Percentiles rank a stretch among this genome's conserved stretches.
Evolutionary conservation across 2,113 vertebrate species (phyloP).

Genomic region (Lagopus muta): DNA sequence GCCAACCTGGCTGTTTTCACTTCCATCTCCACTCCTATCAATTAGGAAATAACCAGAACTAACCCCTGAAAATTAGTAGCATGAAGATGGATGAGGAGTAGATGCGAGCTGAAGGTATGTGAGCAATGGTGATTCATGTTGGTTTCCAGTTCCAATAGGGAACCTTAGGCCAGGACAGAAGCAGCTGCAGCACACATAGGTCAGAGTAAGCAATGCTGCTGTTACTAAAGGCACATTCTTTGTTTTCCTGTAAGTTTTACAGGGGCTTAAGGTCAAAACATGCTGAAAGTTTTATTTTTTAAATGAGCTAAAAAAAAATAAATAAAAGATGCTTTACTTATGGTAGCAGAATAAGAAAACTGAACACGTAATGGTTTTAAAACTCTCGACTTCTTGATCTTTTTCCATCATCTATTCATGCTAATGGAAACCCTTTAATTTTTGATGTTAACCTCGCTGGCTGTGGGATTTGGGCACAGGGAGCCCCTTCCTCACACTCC

Average conservation of each 20-base stretch:
- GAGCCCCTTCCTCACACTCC: background rate
- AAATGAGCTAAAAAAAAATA: background rate
- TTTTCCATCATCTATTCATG: background rate
- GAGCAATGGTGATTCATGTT: fast-evolving
- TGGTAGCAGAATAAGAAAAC: background rate
- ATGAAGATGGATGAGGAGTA: fast-evolving
- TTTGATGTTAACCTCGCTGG: background rate
- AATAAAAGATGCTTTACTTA: background rate
- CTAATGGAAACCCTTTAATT: background rate
- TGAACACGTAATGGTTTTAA: background rate
- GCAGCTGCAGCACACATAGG: fast-evolving
- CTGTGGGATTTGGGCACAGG: fast-evolving
- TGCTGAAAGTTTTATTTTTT: background rate
- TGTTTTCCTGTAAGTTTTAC: background rate
- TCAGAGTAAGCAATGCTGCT: background rate
- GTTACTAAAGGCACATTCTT: fast-evolving
- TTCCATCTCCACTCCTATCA: background rate
- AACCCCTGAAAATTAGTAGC: fast-evolving
- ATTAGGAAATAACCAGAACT: background rate
- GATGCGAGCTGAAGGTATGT: fast-evolving
- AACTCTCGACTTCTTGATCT: background rate
- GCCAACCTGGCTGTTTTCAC: no score
- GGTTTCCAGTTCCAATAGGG: background rate
- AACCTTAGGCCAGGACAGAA: background rate
- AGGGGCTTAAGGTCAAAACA: background rate